Evolutionary conservation across 2,797 vertebrate species (phyloP).

Genomic region (Sebastes ruberrimus): DNA sequence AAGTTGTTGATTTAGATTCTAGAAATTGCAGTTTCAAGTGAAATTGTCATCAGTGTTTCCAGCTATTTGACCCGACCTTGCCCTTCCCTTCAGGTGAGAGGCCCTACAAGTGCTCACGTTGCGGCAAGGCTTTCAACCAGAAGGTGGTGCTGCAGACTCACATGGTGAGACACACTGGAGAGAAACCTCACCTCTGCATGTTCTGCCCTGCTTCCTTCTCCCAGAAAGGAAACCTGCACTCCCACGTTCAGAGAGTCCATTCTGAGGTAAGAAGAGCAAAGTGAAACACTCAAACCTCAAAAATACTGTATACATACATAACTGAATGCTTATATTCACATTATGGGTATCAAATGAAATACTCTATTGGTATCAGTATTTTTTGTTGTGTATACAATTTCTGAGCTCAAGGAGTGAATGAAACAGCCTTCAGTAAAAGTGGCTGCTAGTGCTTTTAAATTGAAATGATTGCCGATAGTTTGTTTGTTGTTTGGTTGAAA

Average conservation of each 20-base stretch:
- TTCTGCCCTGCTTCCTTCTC: constrained; percentile 98
- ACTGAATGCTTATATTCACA: too few relatives aligned
- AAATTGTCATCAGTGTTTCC: neutral
- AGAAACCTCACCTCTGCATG: constrained; percentile 96
- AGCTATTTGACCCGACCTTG: neutral
- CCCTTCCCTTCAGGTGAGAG: constrained; percentile 86
- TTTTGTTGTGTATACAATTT: neutral
- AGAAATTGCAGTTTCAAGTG: neutral
- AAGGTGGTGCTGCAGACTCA: constrained; percentile 99
- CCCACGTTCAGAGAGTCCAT: constrained; percentile 97
- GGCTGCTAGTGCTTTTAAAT: neutral
- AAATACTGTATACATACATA: neutral
- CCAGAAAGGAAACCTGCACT: constrained; percentile 98
- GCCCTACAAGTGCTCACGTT: constrained; percentile 93
- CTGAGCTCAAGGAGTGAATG: neutral
- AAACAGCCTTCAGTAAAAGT: neutral
- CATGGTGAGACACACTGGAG: constrained; percentile 97
- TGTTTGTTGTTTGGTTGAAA: neutral
- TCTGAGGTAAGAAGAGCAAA: constrained; percentile 89
- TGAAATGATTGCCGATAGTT: neutral
- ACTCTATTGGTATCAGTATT: too few relatives aligned
- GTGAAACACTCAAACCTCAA: neutral
- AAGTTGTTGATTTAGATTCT: neutral
- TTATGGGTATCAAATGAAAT: too few relatives aligned
- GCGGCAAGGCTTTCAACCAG: constrained; percentile 98